Conservation (phyloP, 2,113 vertebrate genomes). For the Mobula birostris region DNA sequence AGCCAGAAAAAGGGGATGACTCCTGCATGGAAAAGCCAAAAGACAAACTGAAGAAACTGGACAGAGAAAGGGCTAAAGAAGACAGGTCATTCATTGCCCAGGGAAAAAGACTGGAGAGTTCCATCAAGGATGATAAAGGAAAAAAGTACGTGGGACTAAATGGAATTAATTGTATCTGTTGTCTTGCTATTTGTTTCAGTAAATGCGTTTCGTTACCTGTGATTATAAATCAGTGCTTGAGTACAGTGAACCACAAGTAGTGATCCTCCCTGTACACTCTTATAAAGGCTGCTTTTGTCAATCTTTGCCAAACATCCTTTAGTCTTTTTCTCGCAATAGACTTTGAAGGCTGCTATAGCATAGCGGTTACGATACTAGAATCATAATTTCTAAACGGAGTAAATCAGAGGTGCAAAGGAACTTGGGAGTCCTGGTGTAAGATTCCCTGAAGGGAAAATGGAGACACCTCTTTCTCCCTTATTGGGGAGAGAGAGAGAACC, state of each 20-base stretch:
- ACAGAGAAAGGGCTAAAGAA: constrained; percentile 77
- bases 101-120: constrained; percentile 69
- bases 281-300: not conserved
- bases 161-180: not conserved
- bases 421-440: too few relatives aligned
- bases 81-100: constrained; percentile 58
- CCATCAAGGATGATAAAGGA: constrained; percentile 77
- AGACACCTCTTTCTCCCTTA: too few relatives aligned
- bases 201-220: not conserved
- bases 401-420: too few relatives aligned
- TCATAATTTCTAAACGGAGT: too few relatives aligned
- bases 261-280: not conserved
- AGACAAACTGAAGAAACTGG: constrained; percentile 80
- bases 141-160: constrained; percentile 64
- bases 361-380: not conserved
- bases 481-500: too few relatives aligned
- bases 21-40: constrained; percentile 74
- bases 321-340: not conserved
- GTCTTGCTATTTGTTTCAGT: not conserved
- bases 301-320: not conserved
- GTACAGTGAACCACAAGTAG: not conserved
- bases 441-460: too few relatives aligned
- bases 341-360: not conserved
- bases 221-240: not conserved
- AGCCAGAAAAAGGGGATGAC: constrained; percentile 82